Conservation (phyloP, 1,140 invertebrate genomes). For the Halesus radiatus region DNA sequence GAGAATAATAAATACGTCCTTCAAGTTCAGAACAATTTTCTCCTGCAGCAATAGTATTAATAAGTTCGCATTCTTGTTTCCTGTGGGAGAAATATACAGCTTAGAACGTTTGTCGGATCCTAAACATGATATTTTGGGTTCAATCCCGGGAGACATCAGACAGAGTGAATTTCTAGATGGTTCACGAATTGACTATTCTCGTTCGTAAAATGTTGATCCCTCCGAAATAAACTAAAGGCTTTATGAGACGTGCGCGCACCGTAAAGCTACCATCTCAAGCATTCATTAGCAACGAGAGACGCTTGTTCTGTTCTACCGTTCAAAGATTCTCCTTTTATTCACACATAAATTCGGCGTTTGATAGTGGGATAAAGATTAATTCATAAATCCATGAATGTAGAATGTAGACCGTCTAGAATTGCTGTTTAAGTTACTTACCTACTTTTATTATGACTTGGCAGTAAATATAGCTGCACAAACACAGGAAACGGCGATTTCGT, state of each 20-base stretch:
- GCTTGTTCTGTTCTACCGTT: too few relatives aligned
- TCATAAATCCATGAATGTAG: too few relatives aligned
- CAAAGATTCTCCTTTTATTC: too few relatives aligned
- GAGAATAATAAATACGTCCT: too few relatives aligned
- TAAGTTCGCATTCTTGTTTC: conserved; percentile 1
- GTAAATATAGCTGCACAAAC: conserved; percentile 3
- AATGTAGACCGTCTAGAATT: too few relatives aligned
- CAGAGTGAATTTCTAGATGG: conserved; percentile 29
- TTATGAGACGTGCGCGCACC: conserved; percentile 12
- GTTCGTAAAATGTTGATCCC: conserved; percentile 27
- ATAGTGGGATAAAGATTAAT: too few relatives aligned
- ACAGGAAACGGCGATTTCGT: conserved; percentile 18
- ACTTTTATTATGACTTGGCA: background rate
- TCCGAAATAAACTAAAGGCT: conserved; percentile 24
- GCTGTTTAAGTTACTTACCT: too few relatives aligned
- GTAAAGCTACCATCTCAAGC: conserved; percentile 9
- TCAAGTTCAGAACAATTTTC: too few relatives aligned
- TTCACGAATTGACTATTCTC: conserved; percentile 31
- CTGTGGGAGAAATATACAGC: conserved; percentile 9
- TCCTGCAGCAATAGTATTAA: too few relatives aligned
- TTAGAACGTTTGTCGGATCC: conserved; percentile 1
- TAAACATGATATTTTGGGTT: conserved; percentile 16
- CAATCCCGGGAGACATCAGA: conserved; percentile 27
- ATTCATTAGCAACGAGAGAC: conserved; percentile 19
- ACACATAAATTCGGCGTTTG: too few relatives aligned